These are phyloP conservation scores for Cetonia aurata DNA, from an alignment of 2,888 invertebrate genomes.

Conservation along the genomic window DNA sequence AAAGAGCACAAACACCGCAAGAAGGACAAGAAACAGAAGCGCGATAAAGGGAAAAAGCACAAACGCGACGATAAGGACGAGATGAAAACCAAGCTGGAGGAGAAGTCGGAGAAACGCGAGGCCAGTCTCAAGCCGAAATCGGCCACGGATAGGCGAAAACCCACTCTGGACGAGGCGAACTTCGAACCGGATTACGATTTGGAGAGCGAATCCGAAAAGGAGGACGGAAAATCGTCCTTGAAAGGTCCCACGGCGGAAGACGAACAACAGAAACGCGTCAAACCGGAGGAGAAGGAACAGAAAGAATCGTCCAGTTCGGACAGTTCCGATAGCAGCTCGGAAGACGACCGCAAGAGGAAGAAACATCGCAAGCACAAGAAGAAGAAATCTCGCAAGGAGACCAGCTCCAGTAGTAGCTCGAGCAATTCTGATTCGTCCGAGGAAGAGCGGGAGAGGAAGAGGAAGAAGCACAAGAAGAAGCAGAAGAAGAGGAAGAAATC, in stretches of 20 bases:
- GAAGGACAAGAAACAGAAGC: constrained; percentile 68
- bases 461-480: constrained; percentile 78
- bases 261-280: constrained; percentile 57
- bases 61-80: constrained; percentile 56
- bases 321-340: constrained; percentile 62
- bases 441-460: constrained; percentile 77
- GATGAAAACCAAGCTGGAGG: constrained; percentile 60
- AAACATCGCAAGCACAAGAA: constrained; percentile 66
- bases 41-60: constrained; percentile 62
- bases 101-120: constrained; percentile 57
- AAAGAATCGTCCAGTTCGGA: constrained; percentile 65
- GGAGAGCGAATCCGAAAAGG: constrained; percentile 74
- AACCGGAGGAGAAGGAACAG: constrained; percentile 56
- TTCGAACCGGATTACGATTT: constrained; percentile 83
- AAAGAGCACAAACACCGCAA: constrained; percentile 55
- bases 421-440: constrained; percentile 75
- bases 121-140: constrained; percentile 48
- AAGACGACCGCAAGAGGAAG: constrained; percentile 62
- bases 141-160: constrained; percentile 70
- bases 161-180: constrained; percentile 78
- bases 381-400: constrained; percentile 73
- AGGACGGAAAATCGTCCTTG: constrained; percentile 57
- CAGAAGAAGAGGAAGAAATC: constrained; percentile 82
- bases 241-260: constrained; percentile 35
- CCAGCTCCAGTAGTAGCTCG: constrained; percentile 75